These are phyloP conservation scores for Hippocampus comes DNA, from an alignment of 2,113 vertebrate species.

Conservation along the genomic window DNA sequence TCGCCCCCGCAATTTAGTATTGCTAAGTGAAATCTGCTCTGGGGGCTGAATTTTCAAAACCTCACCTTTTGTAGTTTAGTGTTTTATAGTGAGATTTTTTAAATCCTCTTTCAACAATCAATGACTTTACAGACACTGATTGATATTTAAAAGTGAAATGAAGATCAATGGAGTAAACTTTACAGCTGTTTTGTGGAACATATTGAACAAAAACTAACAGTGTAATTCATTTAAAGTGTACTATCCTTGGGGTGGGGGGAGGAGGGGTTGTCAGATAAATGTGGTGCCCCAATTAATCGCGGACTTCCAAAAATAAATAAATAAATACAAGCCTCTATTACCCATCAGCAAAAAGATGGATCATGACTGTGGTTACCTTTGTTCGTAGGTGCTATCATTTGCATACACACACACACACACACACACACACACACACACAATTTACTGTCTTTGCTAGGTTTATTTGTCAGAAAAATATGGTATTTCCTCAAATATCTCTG, in stretches of 20 bases:
- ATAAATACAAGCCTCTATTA: background rate
- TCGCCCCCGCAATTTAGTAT: no score
- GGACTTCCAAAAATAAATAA: background rate
- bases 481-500: background rate
- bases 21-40: no score
- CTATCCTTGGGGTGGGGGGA: background rate
- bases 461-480: background rate
- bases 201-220: background rate
- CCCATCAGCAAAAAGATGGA: no score
- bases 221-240: background rate
- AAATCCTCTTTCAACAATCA: background rate
- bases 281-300: no score
- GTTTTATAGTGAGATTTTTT: background rate
- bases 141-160: constrained; percentile 1
- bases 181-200: background rate
- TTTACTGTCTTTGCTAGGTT: no score
- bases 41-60: no score
- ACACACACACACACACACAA: no score
- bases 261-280: background rate
- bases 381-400: no score
- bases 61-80: no score
- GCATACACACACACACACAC: no score
- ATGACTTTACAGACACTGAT: background rate
- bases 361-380: no score
- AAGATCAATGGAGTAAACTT: background rate